These are phyloP conservation scores for Orientallactaga bullata DNA, from an alignment of 2,113 vertebrate genomes.

Conservation along the genomic window DNA sequence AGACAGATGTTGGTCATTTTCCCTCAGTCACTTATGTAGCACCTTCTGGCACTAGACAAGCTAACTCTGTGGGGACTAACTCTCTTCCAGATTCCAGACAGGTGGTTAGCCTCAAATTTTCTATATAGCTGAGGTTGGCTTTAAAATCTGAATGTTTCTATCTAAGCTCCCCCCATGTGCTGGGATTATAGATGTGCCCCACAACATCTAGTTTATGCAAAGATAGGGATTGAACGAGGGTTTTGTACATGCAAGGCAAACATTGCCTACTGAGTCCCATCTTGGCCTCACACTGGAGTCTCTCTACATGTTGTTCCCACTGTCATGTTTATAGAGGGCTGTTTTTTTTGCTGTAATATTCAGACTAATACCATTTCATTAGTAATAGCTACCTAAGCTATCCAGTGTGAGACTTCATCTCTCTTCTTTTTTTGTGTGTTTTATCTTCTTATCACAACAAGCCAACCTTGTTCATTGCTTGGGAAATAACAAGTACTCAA, in stretches of 20 bases:
- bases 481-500: not conserved
- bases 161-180: not conserved
- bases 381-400: not conserved
- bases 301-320: not conserved
- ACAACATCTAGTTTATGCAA: not conserved
- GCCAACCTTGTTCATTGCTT: not conserved
- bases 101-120: not conserved
- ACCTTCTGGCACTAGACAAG: too few species aligned
- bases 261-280: not conserved
- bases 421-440: not conserved
- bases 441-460: not conserved
- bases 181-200: not conserved
- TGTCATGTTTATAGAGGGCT: not conserved
- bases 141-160: not conserved
- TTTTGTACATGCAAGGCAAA: not conserved
- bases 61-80: too few species aligned
- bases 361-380: not conserved
- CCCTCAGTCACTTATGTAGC: too few species aligned
- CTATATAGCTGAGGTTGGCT: not conserved
- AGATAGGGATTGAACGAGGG: not conserved
- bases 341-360: not conserved
- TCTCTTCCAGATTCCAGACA: too few species aligned
- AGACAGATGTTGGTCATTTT: too few species aligned
- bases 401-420: not conserved
- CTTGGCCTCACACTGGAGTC: not conserved